Evolutionary conservation across 1,140 invertebrate species (phyloP).

Genomic region (Scylla paramamosain): DNA sequence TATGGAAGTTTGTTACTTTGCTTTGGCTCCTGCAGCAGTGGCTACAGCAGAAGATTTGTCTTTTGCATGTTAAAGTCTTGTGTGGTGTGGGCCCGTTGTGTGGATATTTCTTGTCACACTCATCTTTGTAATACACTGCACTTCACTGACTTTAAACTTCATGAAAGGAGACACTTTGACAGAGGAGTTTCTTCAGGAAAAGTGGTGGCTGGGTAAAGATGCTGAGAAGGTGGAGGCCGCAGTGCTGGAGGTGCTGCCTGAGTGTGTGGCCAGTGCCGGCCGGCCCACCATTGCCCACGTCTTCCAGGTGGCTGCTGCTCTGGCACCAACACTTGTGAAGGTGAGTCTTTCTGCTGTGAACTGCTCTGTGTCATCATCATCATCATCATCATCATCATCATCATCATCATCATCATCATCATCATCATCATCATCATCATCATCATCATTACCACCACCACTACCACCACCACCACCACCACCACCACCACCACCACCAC

Average conservation of each 20-base stretch:
- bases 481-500: not conserved
- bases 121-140: no score
- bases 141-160: no score
- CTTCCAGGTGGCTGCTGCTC: constrained; percentile 25
- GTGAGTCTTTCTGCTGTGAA: not conserved
- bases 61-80: no score
- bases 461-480: not conserved
- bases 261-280: not conserved
- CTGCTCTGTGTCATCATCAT: not conserved
- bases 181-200: not conserved
- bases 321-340: constrained; percentile 36
- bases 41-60: no score
- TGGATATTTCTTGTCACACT: no score
- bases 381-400: not conserved
- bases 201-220: not conserved
- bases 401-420: not conserved
- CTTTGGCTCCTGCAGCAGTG: no score
- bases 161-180: not conserved
- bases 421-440: not conserved
- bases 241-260: constrained; percentile 13
- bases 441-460: not conserved
- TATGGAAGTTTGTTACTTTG: no score
- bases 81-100: no score
- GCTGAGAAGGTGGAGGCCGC: not conserved
- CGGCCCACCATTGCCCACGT: not conserved